Base-by-base conservation (phyloP, 2,888 invertebrate species). In the Aelia acuminata region DNA sequence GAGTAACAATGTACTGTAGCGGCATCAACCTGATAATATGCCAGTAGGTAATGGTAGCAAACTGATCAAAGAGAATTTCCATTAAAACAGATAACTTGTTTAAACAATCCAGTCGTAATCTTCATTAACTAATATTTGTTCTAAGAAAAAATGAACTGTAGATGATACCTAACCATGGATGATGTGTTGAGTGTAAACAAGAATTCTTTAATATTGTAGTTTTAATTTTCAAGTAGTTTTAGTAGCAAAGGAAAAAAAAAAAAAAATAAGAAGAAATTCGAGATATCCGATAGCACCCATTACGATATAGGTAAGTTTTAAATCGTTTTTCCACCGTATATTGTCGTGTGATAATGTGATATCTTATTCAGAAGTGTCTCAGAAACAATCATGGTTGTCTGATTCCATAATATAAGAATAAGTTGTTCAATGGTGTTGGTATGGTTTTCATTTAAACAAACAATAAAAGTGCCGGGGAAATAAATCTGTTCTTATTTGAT, bases 191-290 rank as follows among this genome's bases (percentile, higher is more conserved):
- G 26, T 26, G 57, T 57, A 57, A 57, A 57, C 26, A 57, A 70
- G 63, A 70, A 70, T 70, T 70, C 63, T 70, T 70, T 35, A 35
- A 35, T 70, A 31, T 70, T 18, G 63, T 70, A 70, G 31, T 70
- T 70, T 18, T 7, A 35, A 70, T 70, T 70, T 70, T 70, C 31
- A 35, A 70, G 63, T 70, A 70, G 63, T 70, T 70, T 70, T 70
- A 35, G 5, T 70, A 35, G 13, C 63, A 18, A 18, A 18, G 18
- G 20, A 35, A 0, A 8, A 7, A 31, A 18, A 70, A 35, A 70
- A 70, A 70, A 57, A n/a, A 53, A 53, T 22, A 57, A 70, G 53
- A 22, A 70, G 63, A 70, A 70, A 70, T 70, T 70, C 20, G 63
- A 70, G 35, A 70, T 70, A 70, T 70, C 35, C 63, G 63, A 70